Conservation (phyloP, 2,113 vertebrate species). For the Thryonomys swinderianus region DNA sequence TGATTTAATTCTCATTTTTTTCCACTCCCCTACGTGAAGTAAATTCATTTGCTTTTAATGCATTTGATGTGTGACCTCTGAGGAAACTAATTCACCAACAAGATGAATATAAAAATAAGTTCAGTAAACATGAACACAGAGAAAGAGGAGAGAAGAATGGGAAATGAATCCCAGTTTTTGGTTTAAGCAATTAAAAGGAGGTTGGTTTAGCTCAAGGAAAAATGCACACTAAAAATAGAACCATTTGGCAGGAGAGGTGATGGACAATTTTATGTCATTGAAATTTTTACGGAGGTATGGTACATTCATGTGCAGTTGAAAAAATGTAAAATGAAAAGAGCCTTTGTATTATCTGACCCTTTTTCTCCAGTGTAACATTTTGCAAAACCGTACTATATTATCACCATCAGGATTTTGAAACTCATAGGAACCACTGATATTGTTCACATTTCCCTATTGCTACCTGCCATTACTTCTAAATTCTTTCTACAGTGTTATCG, state of each 20-base stretch:
- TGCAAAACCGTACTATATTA: not conserved
- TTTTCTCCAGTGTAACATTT: not conserved
- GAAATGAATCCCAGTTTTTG: not conserved
- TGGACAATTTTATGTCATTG: not conserved
- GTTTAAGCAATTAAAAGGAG: not conserved
- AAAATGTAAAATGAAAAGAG: not conserved
- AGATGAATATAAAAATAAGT: not conserved
- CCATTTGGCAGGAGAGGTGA: not conserved
- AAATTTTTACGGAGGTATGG: not conserved
- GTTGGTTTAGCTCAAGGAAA: not conserved
- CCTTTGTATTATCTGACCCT: not conserved
- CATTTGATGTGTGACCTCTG: not conserved
- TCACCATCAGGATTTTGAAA: not conserved
- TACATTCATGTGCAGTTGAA: not conserved
- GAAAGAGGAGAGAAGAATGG: not conserved
- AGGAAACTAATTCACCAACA: accelerated
- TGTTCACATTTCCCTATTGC: not conserved
- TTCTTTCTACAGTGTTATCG: too few relatives aligned
- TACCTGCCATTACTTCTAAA: not conserved
- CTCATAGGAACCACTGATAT: not conserved
- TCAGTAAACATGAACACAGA: not conserved
- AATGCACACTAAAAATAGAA: not conserved
- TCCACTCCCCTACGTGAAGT: too few relatives aligned
- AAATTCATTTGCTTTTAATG: not conserved
- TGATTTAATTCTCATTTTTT: too few relatives aligned